Evolutionary conservation across 2,797 vertebrate genomes (phyloP).

Genomic region (Psittacula derbiana): DNA sequence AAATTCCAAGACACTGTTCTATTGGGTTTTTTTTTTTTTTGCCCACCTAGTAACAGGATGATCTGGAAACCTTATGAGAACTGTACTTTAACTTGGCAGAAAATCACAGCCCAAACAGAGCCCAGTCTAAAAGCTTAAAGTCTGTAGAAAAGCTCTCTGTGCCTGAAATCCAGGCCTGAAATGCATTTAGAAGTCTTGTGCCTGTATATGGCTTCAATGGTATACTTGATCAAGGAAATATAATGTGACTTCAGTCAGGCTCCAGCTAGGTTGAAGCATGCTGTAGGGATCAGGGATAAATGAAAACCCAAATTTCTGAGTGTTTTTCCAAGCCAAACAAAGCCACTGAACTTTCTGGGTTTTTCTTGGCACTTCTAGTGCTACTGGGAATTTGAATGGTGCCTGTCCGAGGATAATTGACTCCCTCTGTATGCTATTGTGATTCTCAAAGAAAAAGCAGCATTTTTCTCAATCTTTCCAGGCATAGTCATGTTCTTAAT

Average conservation of each 20-base stretch:
- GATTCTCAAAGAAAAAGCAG: conserved; percentile 7
- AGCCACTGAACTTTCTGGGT: conserved; percentile 25
- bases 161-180: not conserved
- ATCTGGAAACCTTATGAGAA: conserved; percentile 16
- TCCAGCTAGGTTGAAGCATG: conserved; percentile 2
- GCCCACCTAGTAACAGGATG: conserved; percentile 12
- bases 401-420: conserved; percentile 14
- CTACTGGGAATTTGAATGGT: conserved; percentile 49
- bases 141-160: not conserved
- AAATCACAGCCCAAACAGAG: not conserved
- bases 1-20: not conserved
- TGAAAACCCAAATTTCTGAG: conserved; percentile 22
- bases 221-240: not conserved
- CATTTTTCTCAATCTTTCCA: conserved; percentile 60
- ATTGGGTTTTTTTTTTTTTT: fast-evolving
- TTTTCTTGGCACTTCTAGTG: conserved; percentile 42
- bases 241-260: conserved; percentile 1
- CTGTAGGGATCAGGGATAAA: not conserved
- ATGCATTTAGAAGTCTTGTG: not conserved
- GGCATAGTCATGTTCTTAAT: conserved; percentile 7
- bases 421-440: conserved; percentile 36
- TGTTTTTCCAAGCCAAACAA: conserved; percentile 46
- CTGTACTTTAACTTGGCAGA: not conserved
- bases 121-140: not conserved
- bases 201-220: not conserved